Evolutionary conservation across 1,140 invertebrate species (phyloP), one percentile per base, ranked within the genome.

Genomic region (Drosophila suzukii): DNA sequence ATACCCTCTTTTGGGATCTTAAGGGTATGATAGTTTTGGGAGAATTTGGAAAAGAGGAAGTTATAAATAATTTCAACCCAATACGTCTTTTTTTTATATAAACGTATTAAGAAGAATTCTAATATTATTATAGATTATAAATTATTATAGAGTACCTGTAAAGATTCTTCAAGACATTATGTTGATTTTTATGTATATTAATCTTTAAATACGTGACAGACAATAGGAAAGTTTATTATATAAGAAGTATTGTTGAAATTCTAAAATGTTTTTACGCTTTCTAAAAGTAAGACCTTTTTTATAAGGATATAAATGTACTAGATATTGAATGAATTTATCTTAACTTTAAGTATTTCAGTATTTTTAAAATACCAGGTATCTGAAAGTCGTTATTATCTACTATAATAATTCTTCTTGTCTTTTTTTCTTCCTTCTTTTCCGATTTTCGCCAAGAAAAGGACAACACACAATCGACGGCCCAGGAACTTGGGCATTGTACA

Each of bases 361-460:
- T n/a, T n/a, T n/a, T n/a, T n/a, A n/a, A n/a, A n/a, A n/a, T n/a
- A 20, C 17, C 11, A 24, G 49, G 30, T 50, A 50, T 50, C n/a
- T 17, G 0, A 30, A 3, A 49, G 20, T 49, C 24, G 46, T n/a
- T 15, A 17, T 3, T 15, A 5, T 15, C 30, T 8, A 4, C 0
- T 17, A 5, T 0, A 24, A 11, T 0, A 0, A 13, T 2, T 49
- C 10, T 38, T 32, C 2, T 24, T 27, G 6, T 11, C 20, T 43
- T 62, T 36, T 13, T 13, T 27, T 20, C 11, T 32, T 65, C 32
- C 17, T 27, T 24, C 41, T 56, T 24, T 36, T 61, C 20, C 49
- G 49, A 58, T 68, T 78, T 88, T 88, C 68, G 84, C 84, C 77
- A 88, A 88, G 80, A 89, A 89, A 89, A 89, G 84, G 70, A 89